Conservation (phyloP, 2,797 vertebrate genomes). For the Trichosurus vulpecula region DNA sequence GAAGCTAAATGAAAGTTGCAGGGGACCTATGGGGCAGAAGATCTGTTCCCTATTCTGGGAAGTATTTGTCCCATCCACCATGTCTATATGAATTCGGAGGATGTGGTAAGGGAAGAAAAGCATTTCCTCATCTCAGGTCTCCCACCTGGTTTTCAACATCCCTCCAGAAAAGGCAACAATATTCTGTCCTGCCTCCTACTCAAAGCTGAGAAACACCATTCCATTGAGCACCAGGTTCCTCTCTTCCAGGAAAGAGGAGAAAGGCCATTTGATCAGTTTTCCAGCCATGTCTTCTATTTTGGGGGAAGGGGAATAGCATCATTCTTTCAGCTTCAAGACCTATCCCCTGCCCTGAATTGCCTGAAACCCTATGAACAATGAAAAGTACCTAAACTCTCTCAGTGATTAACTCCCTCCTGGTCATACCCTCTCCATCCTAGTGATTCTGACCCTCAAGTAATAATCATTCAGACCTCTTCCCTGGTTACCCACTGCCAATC, state of each 20-base stretch:
- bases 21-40: background rate
- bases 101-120: background rate
- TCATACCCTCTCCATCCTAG: background rate
- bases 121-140: background rate
- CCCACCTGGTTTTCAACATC: background rate
- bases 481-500: background rate
- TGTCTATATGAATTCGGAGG: background rate
- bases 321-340: background rate
- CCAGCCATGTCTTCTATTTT: background rate
- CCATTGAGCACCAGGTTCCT: background rate
- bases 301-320: background rate
- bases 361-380: background rate
- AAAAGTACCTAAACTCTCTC: background rate
- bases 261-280: background rate
- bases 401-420: background rate
- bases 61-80: background rate
- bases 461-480: background rate
- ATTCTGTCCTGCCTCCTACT: background rate
- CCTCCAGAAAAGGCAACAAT: background rate
- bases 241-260: background rate
- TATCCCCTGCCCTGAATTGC: background rate
- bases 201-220: background rate
- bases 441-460: background rate
- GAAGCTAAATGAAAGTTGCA: background rate
- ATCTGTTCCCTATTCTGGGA: background rate